These are phyloP conservation scores for Phalanger gymnotis DNA, from an alignment of 2,797 vertebrate species.

Conservation along the genomic window DNA sequence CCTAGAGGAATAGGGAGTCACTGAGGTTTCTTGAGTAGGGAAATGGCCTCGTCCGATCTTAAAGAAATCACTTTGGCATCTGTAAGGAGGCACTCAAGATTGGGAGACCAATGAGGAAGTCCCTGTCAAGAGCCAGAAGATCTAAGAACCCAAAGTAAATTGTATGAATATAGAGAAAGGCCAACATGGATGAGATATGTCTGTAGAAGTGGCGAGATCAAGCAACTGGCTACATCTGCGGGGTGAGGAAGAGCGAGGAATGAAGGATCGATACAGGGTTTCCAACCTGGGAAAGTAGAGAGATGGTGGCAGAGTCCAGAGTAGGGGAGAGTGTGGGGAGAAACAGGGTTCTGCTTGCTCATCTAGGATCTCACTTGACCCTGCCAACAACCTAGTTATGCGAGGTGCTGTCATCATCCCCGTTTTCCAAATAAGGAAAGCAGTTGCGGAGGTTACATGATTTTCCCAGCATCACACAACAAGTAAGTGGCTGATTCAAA, in stretches of 20 bases:
- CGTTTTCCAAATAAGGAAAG: too few relatives aligned
- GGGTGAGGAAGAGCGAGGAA: neutral
- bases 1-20: neutral
- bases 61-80: neutral
- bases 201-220: neutral
- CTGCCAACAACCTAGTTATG: too few relatives aligned
- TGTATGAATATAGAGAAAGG: neutral
- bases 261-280: neutral
- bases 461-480: too few relatives aligned
- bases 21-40: neutral
- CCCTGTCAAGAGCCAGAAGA: too few relatives aligned
- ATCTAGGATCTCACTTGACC: too few relatives aligned
- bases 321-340: too few relatives aligned
- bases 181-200: neutral
- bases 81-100: neutral
- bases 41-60: neutral
- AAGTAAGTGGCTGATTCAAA: too few relatives aligned
- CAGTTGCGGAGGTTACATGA: too few relatives aligned
- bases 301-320: neutral
- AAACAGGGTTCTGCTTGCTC: too few relatives aligned
- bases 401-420: too few relatives aligned
- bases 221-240: neutral
- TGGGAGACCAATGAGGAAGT: neutral
- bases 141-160: neutral
- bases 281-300: neutral